Conservation (phyloP, 2,113 vertebrate genomes). For the Ahaetulla prasina region DNA sequence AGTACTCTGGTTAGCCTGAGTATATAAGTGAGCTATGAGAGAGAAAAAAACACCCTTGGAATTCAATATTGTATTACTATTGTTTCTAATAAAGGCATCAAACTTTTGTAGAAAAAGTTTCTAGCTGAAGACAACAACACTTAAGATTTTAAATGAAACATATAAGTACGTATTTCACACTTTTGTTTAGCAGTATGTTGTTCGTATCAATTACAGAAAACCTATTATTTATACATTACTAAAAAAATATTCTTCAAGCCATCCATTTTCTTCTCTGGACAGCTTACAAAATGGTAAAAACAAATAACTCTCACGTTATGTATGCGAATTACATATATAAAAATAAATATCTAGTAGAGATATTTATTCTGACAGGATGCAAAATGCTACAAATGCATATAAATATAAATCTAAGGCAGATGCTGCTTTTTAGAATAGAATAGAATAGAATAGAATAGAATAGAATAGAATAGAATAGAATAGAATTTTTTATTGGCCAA, state of each 20-base stretch:
- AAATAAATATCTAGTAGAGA: neutral
- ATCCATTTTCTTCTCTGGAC: neutral
- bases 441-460: too few relatives aligned
- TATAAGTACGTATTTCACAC: neutral
- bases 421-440: neutral
- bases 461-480: too few relatives aligned
- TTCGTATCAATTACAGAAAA: neutral
- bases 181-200: neutral
- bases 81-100: neutral
- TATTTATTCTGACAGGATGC: neutral
- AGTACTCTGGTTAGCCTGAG: neutral
- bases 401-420: neutral
- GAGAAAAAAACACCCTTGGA: too few relatives aligned
- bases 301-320: neutral
- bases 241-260: neutral
- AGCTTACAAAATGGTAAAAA: neutral
- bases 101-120: conserved; percentile 3
- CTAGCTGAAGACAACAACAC: neutral
- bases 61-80: neutral
- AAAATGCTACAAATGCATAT: neutral
- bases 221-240: neutral
- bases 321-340: neutral
- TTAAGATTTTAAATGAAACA: neutral
- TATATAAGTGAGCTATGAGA: neutral
- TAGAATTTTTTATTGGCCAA: too few relatives aligned